phyloP scores from a whole-genome alignment of 2,888 invertebrate species.

The Dendrolimus houi region DNA sequence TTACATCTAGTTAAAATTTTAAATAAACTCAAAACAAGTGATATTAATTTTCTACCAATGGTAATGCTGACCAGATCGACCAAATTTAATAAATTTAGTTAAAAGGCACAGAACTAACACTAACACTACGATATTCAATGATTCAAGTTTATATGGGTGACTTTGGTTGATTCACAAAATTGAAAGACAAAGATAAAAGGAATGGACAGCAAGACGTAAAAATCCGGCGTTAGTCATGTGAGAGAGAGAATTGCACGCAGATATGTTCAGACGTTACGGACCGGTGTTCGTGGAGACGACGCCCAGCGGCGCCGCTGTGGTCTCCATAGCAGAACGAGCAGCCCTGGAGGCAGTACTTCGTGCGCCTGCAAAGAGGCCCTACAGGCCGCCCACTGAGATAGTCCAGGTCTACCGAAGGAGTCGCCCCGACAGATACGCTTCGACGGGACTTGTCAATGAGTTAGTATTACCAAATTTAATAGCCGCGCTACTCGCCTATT shows the following conservation, averaged over 20 bases:
- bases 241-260: constrained; percentile 70
- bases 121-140: no score
- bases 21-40: no score
- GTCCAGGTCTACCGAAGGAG: constrained; percentile 84
- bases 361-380: constrained; percentile 83
- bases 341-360: constrained; percentile 88
- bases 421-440: constrained; percentile 87
- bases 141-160: no score
- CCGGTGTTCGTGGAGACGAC: constrained; percentile 86
- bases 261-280: constrained; percentile 84
- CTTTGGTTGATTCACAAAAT: no score
- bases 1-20: no score
- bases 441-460: constrained; percentile 89
- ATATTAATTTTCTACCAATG: no score
- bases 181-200: no score
- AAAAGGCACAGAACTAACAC: no score
- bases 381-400: constrained; percentile 89
- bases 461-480: constrained; percentile 59
- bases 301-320: constrained; percentile 82
- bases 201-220: no score
- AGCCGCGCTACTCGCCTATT: not conserved
- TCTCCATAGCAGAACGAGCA: constrained; percentile 81
- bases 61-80: no score
- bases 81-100: no score
- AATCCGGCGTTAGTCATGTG: no score